A percentile compares a stretch with the other conserved stretches of the same genome.
Conservation (phyloP, 2,888 invertebrate species). For the Cheilosia vernalis region DNA sequence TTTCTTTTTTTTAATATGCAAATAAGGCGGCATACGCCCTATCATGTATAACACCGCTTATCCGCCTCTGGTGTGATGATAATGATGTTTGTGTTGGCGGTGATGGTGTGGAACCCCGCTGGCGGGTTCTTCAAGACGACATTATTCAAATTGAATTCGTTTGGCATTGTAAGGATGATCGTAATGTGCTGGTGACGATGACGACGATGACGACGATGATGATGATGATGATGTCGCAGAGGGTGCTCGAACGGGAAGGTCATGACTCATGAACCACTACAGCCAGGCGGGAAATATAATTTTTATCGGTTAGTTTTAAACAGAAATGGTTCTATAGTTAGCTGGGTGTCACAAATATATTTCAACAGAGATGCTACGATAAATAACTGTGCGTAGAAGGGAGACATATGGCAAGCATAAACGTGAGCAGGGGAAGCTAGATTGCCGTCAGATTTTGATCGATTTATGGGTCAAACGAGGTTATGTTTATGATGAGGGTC, state of each 20-base stretch:
- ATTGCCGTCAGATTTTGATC: too few relatives aligned
- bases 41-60: conserved; percentile 18
- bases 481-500: too few relatives aligned
- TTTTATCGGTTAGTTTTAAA: conserved; percentile 23
- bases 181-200: conserved; percentile 43
- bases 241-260: conserved; percentile 45
- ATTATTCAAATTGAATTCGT: conserved; percentile 72
- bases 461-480: too few relatives aligned
- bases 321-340: conserved; percentile 6
- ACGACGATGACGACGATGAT: not conserved
- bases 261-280: conserved; percentile 63
- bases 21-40: conserved; percentile 37
- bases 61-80: conserved; percentile 27
- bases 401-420: not conserved
- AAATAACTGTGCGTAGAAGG: not conserved
- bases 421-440: not conserved
- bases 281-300: not conserved
- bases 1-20: conserved; percentile 64
- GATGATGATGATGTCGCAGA: conserved; percentile 27
- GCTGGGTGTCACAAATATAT: not conserved
- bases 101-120: conserved; percentile 44
- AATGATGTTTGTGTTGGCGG: conserved; percentile 25
- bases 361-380: not conserved
- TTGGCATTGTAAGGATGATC: conserved; percentile 68
- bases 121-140: conserved; percentile 48